Evolutionary conservation across 1,140 invertebrate species (phyloP), one percentile per base, ranked within the genome.

Genomic region (Phocides pigmalion): DNA sequence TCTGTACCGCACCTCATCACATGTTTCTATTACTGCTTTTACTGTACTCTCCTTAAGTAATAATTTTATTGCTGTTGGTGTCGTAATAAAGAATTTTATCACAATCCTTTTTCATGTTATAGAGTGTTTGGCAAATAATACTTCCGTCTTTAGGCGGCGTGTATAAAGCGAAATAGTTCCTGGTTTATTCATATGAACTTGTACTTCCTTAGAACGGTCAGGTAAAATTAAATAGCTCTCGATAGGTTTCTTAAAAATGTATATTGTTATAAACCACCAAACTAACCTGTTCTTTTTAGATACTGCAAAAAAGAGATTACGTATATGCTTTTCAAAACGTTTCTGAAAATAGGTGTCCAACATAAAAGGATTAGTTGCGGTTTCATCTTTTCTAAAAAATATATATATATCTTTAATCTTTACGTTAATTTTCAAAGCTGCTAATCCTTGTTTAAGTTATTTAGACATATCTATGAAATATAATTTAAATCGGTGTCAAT

Each of bases 101-200:
- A 17, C 19, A 25, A 41, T 54, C n/a, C 41, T 54, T 25, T 15
- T 5, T 54, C 25, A n/a, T 12, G 20, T 12, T 15, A 25, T 14
- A 25, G 9, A 42, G 39, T 14, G 37, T 54, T 54, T 22, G 37
- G n/a, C 37, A 41, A 22, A 54, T 41, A 54, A 54, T 41, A 41
- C 51, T 54, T 54, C 51, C 51, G 51, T 9, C 51, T 54, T 54
- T n/a, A 17, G 20, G 25, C 20, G 35, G 51, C 17, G 12, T 37
- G 51, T 14, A 28, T 25, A 56, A 44, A 44, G 20, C 14, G 20
- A n/a, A n/a, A n/a, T 39, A 3, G 19, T 56, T 44, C 37, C 19
- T 46, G 17, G 16, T 19, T 19, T 22, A 4, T 46, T 12, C 11
- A n/a, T 5, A 22, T 22, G 9, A 42, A 5, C 8, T 42, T 17